A percentile compares a stretch with the other conserved stretches of the same genome.
Conservation (phyloP, 2,888 invertebrate genomes). For the Macrosoma leucophasiata region DNA sequence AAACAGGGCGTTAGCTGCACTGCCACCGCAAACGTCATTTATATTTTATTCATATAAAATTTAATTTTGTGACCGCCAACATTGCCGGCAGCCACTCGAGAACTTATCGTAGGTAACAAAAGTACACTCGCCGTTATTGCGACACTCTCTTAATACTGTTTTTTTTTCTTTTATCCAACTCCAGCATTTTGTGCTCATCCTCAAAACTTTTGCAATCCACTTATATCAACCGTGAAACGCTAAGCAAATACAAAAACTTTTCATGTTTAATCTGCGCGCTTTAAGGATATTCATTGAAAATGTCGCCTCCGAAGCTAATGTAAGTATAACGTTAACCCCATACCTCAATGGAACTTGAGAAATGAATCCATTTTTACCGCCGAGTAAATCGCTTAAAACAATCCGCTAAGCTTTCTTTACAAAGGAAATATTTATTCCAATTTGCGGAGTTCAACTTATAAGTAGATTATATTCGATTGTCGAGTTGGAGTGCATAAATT, state of each 20-base stretch:
- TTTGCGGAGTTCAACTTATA: too few species aligned
- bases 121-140: constrained; percentile 60
- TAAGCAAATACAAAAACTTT: constrained; percentile 74
- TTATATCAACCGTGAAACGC: constrained; percentile 72
- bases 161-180: constrained; percentile 55
- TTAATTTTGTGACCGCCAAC: constrained; percentile 16
- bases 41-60: constrained; percentile 15
- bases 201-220: constrained; percentile 73
- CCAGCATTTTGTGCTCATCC: constrained; percentile 70
- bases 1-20: constrained; percentile 2
- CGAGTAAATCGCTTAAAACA: too few species aligned
- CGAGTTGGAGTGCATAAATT: constrained; percentile 47
- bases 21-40: constrained; percentile 7
- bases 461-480: too few species aligned
- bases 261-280: constrained; percentile 68
- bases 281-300: constrained; percentile 71
- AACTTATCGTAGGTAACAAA: constrained; percentile 52
- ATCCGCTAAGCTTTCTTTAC: too few species aligned
- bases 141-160: constrained; percentile 62
- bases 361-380: too few species aligned
- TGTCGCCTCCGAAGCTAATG: constrained; percentile 54
- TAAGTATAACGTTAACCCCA: too few species aligned
- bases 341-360: too few species aligned
- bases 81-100: constrained; percentile 37
- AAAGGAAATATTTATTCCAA: too few species aligned